Evolutionary conservation across 2,888 invertebrate species (phyloP).

Genomic region (Lycocerus yunnanus): DNA sequence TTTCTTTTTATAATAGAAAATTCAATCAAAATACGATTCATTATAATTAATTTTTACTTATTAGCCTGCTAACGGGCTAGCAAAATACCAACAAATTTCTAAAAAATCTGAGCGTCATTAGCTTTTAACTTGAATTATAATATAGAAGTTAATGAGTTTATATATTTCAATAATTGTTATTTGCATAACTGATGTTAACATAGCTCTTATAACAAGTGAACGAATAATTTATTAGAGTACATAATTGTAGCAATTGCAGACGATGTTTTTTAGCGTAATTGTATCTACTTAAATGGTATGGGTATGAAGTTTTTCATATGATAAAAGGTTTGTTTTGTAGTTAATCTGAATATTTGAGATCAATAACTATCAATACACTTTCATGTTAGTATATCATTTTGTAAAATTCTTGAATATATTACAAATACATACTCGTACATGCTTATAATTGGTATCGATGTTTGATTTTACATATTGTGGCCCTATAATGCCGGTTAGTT

Average conservation of each 20-base stretch:
- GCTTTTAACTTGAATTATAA: not conserved
- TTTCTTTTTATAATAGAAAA: no score
- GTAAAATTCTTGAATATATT: slow-evolving; percentile 37
- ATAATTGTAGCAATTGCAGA: not conserved
- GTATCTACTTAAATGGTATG: not conserved
- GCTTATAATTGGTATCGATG: slow-evolving; percentile 41
- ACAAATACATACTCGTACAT: slow-evolving; percentile 37
- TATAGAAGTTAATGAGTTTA: not conserved
- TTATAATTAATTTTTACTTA: not conserved
- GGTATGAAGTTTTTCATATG: not conserved
- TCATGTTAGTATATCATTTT: slow-evolving; percentile 36
- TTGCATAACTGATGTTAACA: not conserved
- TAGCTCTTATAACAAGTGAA: not conserved
- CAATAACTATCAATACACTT: slow-evolving; percentile 30
- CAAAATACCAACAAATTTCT: not conserved
- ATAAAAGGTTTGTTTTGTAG: not conserved
- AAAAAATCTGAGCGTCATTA: not conserved
- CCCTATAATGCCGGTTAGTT: slow-evolving; percentile 38
- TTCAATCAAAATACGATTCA: no score
- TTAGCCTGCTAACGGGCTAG: no score
- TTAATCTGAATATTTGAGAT: slow-evolving; percentile 22
- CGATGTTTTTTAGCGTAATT: not conserved
- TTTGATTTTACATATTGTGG: slow-evolving; percentile 34
- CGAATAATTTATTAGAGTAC: not conserved
- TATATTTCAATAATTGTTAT: not conserved